Percentiles rank a stretch among this genome's conserved stretches.
These are phyloP conservation scores for Tethea ocularis DNA, from an alignment of 2,888 invertebrate genomes.

Conservation along the genomic window DNA sequence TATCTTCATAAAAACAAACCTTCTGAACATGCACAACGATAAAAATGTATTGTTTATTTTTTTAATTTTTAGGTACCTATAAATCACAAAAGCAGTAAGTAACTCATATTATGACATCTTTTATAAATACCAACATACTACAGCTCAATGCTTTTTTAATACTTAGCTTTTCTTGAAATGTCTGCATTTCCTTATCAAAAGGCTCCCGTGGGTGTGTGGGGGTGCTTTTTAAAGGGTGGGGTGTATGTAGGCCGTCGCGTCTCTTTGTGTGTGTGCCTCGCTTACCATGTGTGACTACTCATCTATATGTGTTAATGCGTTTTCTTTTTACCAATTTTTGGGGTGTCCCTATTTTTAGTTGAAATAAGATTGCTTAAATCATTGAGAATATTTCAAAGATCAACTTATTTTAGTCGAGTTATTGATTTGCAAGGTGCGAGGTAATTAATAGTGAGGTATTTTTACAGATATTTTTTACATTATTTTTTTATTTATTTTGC, in stretches of 20 bases:
- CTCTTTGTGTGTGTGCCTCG: slow-evolving; percentile 55
- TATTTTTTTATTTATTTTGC: too few relatives aligned
- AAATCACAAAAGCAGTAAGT: too few relatives aligned
- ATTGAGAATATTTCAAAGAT: slow-evolving; percentile 7
- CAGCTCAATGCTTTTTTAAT: slow-evolving; percentile 71
- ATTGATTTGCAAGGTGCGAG: background rate
- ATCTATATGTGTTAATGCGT: slow-evolving; percentile 84
- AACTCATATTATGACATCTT: slow-evolving; percentile 57
- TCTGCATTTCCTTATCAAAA: slow-evolving; percentile 84
- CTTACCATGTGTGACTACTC: slow-evolving; percentile 71
- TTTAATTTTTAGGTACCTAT: too few relatives aligned
- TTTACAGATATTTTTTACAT: too few relatives aligned
- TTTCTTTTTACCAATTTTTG: slow-evolving; percentile 84
- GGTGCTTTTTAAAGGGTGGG: slow-evolving; percentile 70
- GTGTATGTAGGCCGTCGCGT: slow-evolving; percentile 35
- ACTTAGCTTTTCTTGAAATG: slow-evolving; percentile 82
- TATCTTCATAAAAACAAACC: too few relatives aligned
- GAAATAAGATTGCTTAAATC: background rate
- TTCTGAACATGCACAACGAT: too few relatives aligned
- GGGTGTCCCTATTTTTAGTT: slow-evolving; percentile 50
- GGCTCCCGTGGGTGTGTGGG: slow-evolving; percentile 61
- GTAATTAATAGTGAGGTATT: too few relatives aligned
- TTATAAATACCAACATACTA: slow-evolving; percentile 65
- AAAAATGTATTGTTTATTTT: too few relatives aligned
- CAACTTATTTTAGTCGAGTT: background rate